phyloP scores from a whole-genome alignment of 2,797 vertebrate genomes.

The Echeneis naucrates region DNA sequence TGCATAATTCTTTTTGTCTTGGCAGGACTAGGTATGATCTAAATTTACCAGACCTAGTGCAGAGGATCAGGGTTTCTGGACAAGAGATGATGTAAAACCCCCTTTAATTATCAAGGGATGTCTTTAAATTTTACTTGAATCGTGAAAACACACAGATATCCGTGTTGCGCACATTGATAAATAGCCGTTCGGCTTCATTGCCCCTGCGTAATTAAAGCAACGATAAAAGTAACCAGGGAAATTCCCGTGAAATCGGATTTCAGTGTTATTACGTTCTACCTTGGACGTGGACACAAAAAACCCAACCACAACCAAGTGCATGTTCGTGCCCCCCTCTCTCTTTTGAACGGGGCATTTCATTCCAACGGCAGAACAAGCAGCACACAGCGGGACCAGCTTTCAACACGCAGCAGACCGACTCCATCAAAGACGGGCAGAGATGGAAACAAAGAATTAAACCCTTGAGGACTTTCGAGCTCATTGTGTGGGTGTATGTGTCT shows the following conservation, averaged over 20 bases:
- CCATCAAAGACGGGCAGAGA: conserved; percentile 48
- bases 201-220: conserved; percentile 14
- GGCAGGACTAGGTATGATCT: conserved; percentile 49
- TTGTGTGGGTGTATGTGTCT: conserved; percentile 16
- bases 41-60: conserved; percentile 39
- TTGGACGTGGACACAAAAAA: neutral
- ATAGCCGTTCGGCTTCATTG: conserved; percentile 16
- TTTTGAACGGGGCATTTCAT: conserved; percentile 26
- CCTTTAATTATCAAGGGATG: conserved; percentile 41
- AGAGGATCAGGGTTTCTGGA: conserved; percentile 18
- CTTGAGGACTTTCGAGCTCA: conserved; percentile 34
- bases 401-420: conserved; percentile 52
- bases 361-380: conserved; percentile 42
- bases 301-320: neutral
- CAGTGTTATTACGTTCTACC: conserved; percentile 2
- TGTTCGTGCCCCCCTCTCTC: neutral
- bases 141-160: conserved; percentile 11
- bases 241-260: conserved; percentile 40
- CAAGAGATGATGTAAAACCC: conserved; percentile 43
- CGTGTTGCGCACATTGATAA: conserved; percentile 29
- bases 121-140: conserved; percentile 22
- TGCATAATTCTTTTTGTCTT: conserved; percentile 45
- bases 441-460: conserved; percentile 67
- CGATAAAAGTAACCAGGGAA: conserved; percentile 25
- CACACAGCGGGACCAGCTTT: conserved; percentile 31